Percentiles rank a stretch among this genome's conserved stretches.
Evolutionary conservation across 1,140 invertebrate genomes (phyloP).

Genomic region (Mactra quadrangularis): DNA sequence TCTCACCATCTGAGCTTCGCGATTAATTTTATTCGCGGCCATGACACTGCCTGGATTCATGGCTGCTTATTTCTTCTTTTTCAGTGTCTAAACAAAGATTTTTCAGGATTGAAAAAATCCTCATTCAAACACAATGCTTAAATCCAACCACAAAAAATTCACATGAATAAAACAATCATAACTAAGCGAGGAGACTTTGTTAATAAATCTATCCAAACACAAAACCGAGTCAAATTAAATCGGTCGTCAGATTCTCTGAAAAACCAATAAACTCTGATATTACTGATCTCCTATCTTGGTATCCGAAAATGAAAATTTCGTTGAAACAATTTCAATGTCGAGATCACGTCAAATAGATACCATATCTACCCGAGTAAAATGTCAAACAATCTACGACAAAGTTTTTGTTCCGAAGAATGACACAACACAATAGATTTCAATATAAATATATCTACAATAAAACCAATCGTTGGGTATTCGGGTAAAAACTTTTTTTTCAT

Average conservation of each 20-base stretch:
- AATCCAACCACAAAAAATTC: background rate
- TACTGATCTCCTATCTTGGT: too few species aligned
- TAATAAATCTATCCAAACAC: too few species aligned
- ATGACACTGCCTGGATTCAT: constrained; percentile 6
- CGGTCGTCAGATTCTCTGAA: too few species aligned
- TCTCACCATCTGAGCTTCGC: constrained; percentile 66
- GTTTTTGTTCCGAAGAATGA: too few species aligned
- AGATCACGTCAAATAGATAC: background rate
- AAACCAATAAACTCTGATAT: too few species aligned
- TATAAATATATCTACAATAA: constrained; percentile 3
- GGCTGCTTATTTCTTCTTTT: background rate
- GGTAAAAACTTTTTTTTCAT: constrained; percentile 40
- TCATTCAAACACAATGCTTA: background rate
- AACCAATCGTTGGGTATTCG: too few species aligned
- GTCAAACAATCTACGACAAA: too few species aligned
- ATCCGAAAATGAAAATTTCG: too few species aligned
- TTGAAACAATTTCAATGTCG: too few species aligned
- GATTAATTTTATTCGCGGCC: constrained; percentile 60
- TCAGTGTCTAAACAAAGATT: background rate
- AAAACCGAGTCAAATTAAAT: too few species aligned
- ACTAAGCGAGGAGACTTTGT: too few species aligned
- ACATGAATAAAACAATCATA: background rate
- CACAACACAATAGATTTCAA: constrained; percentile 6
- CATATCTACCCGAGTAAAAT: constrained; percentile 1
- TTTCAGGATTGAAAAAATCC: background rate